phyloP scores from a whole-genome alignment of 2,888 invertebrate genomes.

The Glyphotaelius pellucidus region DNA sequence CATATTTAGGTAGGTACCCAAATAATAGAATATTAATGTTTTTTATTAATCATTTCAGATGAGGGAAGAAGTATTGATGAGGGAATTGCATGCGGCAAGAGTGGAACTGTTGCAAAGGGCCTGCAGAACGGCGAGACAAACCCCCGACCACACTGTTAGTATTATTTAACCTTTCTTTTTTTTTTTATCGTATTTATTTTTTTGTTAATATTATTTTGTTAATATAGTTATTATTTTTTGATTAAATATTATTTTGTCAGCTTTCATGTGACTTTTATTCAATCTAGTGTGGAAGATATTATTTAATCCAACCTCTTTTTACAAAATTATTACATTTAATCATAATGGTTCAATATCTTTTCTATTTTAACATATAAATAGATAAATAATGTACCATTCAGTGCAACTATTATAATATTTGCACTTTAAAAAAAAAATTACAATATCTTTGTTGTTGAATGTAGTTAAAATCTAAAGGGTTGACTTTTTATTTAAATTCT shows the following conservation, averaged over 20 bases:
- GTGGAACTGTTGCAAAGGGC: conserved; percentile 80
- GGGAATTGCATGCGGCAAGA: conserved; percentile 87
- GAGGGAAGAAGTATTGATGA: conserved; percentile 86
- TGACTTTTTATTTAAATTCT: no score
- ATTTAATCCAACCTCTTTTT: not conserved
- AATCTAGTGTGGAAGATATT: not conserved
- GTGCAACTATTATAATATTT: not conserved
- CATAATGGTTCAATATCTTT: not conserved
- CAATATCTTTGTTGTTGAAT: not conserved
- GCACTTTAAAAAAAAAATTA: not conserved
- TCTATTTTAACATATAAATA: not conserved
- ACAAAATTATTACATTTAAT: not conserved
- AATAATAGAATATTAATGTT: conserved; percentile 26
- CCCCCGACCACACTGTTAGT: conserved; percentile 78
- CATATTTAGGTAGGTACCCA: not conserved
- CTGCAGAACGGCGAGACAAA: conserved; percentile 70
- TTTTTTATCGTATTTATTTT: not conserved
- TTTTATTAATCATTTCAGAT: conserved; percentile 75
- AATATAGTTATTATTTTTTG: not conserved
- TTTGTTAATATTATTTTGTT: not conserved
- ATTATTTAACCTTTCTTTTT: not conserved
- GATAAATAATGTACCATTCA: not conserved
- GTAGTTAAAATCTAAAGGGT: not conserved
- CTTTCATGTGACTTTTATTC: not conserved
- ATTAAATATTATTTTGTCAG: conserved; percentile 2